Evolutionary conservation across 2,888 invertebrate genomes (phyloP).

Genomic region (Ormyrus rosae): DNA sequence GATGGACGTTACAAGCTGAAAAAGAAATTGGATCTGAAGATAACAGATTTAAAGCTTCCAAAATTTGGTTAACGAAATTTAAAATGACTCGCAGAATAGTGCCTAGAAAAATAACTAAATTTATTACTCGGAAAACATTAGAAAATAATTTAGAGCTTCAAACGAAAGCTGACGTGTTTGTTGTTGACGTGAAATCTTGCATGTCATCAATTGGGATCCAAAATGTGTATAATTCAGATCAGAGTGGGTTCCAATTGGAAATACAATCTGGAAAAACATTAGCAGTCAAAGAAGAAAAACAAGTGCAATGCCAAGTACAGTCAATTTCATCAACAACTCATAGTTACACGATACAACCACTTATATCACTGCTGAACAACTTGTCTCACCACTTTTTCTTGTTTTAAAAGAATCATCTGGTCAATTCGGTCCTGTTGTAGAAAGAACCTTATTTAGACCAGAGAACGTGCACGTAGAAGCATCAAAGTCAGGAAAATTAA

Average conservation of each 20-base stretch:
- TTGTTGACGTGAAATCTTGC: no score
- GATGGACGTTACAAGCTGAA: no score
- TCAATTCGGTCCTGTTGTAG: background rate
- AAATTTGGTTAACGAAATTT: background rate
- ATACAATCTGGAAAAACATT: background rate
- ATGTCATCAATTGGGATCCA: background rate
- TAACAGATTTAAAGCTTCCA: no score
- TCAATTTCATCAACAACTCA: no score
- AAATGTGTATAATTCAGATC: background rate
- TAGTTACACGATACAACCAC: no score
- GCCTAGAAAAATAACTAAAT: background rate
- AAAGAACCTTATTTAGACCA: background rate
- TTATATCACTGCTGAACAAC: no score
- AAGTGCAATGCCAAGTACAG: no score
- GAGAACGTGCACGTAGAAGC: background rate
- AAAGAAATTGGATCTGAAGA: no score
- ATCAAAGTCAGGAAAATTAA: background rate
- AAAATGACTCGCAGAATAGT: background rate
- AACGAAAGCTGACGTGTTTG: background rate
- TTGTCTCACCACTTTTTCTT: no score
- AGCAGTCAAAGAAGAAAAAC: background rate
- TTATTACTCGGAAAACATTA: background rate
- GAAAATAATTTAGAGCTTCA: background rate
- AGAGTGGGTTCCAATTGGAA: background rate
- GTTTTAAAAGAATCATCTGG: background rate